These are phyloP conservation scores for Leptopilina drosophilae DNA, from an alignment of 2,888 invertebrate species.

Conservation along the genomic window DNA sequence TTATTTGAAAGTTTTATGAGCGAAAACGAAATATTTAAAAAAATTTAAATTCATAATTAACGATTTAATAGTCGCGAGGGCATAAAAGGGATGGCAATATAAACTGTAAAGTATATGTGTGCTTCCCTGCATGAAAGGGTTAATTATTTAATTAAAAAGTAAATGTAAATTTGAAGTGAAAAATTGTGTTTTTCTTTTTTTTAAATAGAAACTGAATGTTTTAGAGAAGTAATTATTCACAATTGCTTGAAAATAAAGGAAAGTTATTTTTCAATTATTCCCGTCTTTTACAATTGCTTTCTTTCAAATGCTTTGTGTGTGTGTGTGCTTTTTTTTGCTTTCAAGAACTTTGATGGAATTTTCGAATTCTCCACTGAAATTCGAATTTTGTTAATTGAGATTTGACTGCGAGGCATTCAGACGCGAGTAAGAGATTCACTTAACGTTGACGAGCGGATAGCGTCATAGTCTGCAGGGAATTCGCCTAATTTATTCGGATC, in stretches of 20 bases:
- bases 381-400: slow-evolving; percentile 31
- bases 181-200: no score
- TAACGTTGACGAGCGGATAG: slow-evolving; percentile 16
- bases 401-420: slow-evolving; percentile 11
- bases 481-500: slow-evolving; percentile 31
- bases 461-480: slow-evolving; percentile 24
- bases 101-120: no score
- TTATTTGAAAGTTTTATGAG: no score
- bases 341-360: slow-evolving; percentile 12
- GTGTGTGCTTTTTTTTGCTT: not conserved
- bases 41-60: no score
- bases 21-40: no score
- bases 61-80: no score
- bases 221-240: no score
- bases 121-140: no score
- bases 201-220: no score
- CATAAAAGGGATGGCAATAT: no score
- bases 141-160: no score
- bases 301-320: not conserved
- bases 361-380: slow-evolving; percentile 13
- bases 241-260: not conserved
- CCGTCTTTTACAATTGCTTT: not conserved
- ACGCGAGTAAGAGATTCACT: slow-evolving; percentile 27
- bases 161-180: no score
- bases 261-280: not conserved